Percentiles rank a stretch among this genome's conserved stretches.
phyloP scores from a whole-genome alignment of 2,113 vertebrate genomes.

The Clupea harengus region DNA sequence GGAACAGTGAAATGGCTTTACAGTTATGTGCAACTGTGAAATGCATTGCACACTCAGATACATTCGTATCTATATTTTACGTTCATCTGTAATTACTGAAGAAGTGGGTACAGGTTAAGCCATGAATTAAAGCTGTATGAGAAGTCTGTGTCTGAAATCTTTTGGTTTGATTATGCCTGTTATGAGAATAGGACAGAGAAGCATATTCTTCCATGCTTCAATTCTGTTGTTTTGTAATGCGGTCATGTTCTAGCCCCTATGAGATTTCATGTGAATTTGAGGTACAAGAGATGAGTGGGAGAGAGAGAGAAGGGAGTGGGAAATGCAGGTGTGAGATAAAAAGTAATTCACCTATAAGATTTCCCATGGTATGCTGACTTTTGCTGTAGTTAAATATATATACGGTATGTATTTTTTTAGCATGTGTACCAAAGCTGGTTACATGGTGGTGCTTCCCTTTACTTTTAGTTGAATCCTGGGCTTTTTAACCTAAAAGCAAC shows the following conservation, averaged over 20 bases:
- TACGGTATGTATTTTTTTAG: background rate
- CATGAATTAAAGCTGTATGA: no score
- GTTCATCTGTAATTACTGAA: no score
- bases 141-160: background rate
- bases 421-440: background rate
- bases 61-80: no score
- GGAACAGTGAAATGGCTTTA: background rate
- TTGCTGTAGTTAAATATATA: background rate
- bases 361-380: background rate
- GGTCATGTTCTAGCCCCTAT: no score
- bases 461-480: no score
- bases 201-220: background rate
- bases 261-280: no score
- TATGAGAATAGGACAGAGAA: background rate
- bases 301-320: no score
- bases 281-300: no score
- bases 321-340: background rate
- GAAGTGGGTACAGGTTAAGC: no score
- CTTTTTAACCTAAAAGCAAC: no score
- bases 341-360: background rate
- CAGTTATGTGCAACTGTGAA: background rate
- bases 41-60: background rate
- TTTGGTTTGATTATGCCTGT: background rate
- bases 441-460: background rate
- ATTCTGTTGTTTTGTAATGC: background rate